phyloP scores from a whole-genome alignment of 2,888 invertebrate species.

The Bombylius major region DNA sequence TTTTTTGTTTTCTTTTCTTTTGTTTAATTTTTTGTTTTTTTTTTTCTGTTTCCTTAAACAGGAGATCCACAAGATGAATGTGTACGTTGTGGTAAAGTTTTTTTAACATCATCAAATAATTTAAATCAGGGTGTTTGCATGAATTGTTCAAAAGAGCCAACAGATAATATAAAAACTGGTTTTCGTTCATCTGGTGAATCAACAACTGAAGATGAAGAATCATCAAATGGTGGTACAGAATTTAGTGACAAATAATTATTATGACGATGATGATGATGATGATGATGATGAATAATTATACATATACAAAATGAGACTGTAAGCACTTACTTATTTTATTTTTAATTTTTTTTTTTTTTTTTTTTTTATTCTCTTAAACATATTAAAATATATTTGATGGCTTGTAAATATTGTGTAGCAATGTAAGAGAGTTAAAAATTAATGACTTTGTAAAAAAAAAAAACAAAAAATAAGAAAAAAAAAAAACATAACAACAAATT shows the following conservation, averaged over 20 bases:
- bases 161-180: slow-evolving; percentile 21
- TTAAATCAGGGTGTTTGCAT: slow-evolving; percentile 32
- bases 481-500: no score
- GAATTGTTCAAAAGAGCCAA: slow-evolving; percentile 27
- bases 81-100: slow-evolving; percentile 44
- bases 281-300: no score
- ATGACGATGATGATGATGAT: neutral
- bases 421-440: no score
- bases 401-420: no score
- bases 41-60: slow-evolving; percentile 19
- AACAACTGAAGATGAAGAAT: slow-evolving; percentile 29
- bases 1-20: slow-evolving; percentile 4
- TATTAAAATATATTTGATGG: no score
- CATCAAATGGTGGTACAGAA: slow-evolving; percentile 29
- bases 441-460: no score
- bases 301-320: no score
- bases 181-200: slow-evolving; percentile 27
- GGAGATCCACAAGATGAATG: slow-evolving; percentile 50
- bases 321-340: no score
- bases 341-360: no score
- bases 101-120: slow-evolving; percentile 29
- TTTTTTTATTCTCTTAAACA: no score
- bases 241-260: slow-evolving; percentile 23
- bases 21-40: neutral
- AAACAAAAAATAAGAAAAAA: no score